Percentiles rank a stretch among this genome's conserved stretches.
These are phyloP conservation scores for Micromussa lordhowensis DNA, from an alignment of 92 coral and sea anemone species.

Conservation along the genomic window DNA sequence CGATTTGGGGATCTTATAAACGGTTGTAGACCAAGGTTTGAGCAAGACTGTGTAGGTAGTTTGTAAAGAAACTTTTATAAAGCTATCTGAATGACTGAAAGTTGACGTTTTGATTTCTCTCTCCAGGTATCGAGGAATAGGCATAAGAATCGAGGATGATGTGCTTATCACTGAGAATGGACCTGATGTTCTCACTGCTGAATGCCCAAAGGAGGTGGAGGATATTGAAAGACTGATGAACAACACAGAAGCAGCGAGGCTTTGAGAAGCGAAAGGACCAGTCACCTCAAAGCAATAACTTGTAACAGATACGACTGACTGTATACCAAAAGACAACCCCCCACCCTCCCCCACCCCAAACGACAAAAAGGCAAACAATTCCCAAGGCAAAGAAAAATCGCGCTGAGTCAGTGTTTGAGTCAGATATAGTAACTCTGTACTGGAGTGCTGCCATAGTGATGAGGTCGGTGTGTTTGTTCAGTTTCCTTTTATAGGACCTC, in stretches of 20 bases:
- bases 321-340: neutral
- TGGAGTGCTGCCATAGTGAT: neutral
- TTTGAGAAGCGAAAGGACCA: neutral
- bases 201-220: constrained; percentile 93
- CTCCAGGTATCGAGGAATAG: constrained; percentile 87
- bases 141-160: constrained; percentile 97
- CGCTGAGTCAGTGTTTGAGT: neutral
- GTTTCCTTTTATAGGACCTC: too few species aligned
- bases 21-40: too few species aligned
- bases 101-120: neutral
- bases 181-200: constrained; percentile 80
- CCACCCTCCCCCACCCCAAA: too few species aligned
- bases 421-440: neutral
- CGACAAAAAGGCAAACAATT: too few species aligned
- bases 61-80: too few species aligned
- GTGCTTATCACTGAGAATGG: constrained; percentile 84
- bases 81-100: too few species aligned
- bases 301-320: neutral
- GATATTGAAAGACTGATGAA: constrained; percentile 85
- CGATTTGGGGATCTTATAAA: too few species aligned
- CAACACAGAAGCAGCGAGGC: constrained; percentile 9
- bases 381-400: neutral
- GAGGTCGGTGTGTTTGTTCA: neutral
- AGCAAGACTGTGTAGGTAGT: too few species aligned
- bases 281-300: neutral